Conservation (phyloP, 2,797 vertebrate genomes). For the Paedocypris micromegethes region DNA sequence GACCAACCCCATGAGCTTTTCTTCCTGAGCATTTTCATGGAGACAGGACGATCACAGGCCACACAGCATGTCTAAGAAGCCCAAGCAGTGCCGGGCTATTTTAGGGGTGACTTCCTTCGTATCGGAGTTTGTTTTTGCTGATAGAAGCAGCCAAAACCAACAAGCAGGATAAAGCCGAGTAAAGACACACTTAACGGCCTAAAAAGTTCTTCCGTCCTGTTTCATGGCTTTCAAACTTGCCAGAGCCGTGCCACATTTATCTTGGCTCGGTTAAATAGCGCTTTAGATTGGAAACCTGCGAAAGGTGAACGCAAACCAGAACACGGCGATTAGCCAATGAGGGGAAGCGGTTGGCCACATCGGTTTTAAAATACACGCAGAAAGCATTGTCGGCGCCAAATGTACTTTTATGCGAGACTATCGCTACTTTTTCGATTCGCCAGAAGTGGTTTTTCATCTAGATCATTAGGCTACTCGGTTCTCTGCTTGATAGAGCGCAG, state of each 20-base stretch:
- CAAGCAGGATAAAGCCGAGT: slow-evolving; percentile 59
- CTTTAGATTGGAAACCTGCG: slow-evolving; percentile 21
- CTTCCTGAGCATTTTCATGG: slow-evolving; percentile 42
- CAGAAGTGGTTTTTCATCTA: slow-evolving; percentile 48
- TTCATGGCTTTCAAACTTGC: slow-evolving; percentile 53
- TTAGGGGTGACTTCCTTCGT: slow-evolving; percentile 68
- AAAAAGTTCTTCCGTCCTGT: slow-evolving; percentile 62
- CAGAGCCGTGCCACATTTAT: slow-evolving; percentile 45
- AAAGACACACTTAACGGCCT: slow-evolving; percentile 55
- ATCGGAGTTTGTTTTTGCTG: slow-evolving; percentile 68
- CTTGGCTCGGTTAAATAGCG: slow-evolving; percentile 22
- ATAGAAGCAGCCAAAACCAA: slow-evolving; percentile 66
- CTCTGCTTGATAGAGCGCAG: slow-evolving; percentile 51
- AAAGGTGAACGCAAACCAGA: slow-evolving; percentile 47
- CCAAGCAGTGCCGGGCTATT: slow-evolving; percentile 55
- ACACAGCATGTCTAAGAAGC: slow-evolving; percentile 62
- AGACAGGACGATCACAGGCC: slow-evolving; percentile 58
- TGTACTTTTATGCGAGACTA: slow-evolving; percentile 44
- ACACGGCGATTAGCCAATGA: slow-evolving; percentile 39
- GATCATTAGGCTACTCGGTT: slow-evolving; percentile 20
- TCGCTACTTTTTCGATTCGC: slow-evolving; percentile 39
- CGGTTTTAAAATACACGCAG: slow-evolving; percentile 46
- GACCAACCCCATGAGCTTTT: slow-evolving; percentile 1
- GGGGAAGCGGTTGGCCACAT: slow-evolving; percentile 37
- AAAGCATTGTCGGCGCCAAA: slow-evolving; percentile 35